Base-by-base conservation (phyloP, 2,113 vertebrate genomes). In the Pampusana beccarii region DNA sequence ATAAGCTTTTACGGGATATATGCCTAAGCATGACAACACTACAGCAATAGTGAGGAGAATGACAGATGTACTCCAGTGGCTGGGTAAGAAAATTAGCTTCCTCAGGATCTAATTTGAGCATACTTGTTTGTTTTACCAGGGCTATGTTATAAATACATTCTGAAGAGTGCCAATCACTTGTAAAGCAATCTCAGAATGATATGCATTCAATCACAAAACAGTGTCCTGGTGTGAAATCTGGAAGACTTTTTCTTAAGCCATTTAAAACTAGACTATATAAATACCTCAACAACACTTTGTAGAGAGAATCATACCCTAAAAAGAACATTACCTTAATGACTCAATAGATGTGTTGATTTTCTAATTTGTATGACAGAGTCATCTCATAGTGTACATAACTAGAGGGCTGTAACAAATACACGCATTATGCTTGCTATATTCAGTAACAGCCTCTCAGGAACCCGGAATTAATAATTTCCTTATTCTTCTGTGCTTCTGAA, bases 121-220 rank as follows among this genome's bases (percentile, higher is more conserved):
- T 38, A 51, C 48, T 95, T 93, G 80, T 86, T 96, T 96, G 51
- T 94, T 96, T 92, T 86, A 90, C 29, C 71, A 93, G 64, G 91
- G 60, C 50, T 71, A 20, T 83, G 92, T 78, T 91, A 92, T 86
- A 95, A 95, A 95, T 96, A 95, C 26, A 88, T 92, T 93, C 80
- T 92, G 70, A 92, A 90, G 82, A 94, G 65, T 93, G 88, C 31
- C 86, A 96, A 90, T 96, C 96, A 96, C 84, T 96, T 91, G 80
- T 58, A 91, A 87, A 92, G 89, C 80, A 79, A 87, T 93, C 67
- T 94, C 44, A 51, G 80, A 94, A 71, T 93, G 71, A 81, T 69
- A 91, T 28, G 40, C 62, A 79, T 88, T 86, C 82, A 83, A 71
- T 94, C 88, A 80, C 70, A 92, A 69, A 89, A 69, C 24, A 80